A percentile compares a stretch with the other conserved stretches of the same genome.
Conservation (phyloP, 2,113 vertebrate genomes). For the Nannospalax galili region DNA sequence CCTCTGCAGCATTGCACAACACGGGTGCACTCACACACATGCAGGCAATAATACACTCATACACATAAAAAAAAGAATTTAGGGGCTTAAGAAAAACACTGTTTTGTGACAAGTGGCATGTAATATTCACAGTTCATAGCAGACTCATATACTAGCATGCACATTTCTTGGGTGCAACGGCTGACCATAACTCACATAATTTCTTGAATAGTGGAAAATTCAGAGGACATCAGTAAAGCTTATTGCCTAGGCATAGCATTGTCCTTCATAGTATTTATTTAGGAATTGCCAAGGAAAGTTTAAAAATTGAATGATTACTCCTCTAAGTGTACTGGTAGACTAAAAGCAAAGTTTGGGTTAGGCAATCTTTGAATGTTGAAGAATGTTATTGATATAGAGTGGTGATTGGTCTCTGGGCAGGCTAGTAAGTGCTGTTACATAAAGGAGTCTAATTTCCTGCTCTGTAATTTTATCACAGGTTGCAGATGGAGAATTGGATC, state of each 20-base stretch:
- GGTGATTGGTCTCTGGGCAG: constrained; percentile 45
- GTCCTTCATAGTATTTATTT: constrained; percentile 44
- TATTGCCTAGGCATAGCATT: not conserved
- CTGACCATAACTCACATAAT: not conserved
- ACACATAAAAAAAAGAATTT: constrained; percentile 20
- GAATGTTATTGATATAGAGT: constrained; percentile 52
- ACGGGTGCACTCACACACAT: no score
- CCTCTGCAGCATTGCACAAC: no score
- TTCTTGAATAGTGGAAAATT: constrained; percentile 45
- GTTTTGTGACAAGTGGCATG: constrained; percentile 12
- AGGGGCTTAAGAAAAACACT: not conserved
- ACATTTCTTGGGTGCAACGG: not conserved
- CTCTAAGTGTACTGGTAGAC: constrained; percentile 56
- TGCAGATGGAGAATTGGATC: constrained; percentile 67
- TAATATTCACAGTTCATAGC: constrained; percentile 46
- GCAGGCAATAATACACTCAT: no score
- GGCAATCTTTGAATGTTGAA: constrained; percentile 39
- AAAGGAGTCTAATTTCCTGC: constrained; percentile 72
- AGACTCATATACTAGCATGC: constrained; percentile 3
- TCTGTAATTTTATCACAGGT: constrained; percentile 69
- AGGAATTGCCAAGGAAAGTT: not conserved
- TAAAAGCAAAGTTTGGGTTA: constrained; percentile 63
- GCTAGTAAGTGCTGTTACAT: constrained; percentile 66
- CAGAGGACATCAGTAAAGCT: not conserved
- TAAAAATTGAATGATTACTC: constrained; percentile 47